Evolutionary conservation across 2,113 vertebrate genomes (phyloP).

Genomic region (Lycaon pictus): DNA sequence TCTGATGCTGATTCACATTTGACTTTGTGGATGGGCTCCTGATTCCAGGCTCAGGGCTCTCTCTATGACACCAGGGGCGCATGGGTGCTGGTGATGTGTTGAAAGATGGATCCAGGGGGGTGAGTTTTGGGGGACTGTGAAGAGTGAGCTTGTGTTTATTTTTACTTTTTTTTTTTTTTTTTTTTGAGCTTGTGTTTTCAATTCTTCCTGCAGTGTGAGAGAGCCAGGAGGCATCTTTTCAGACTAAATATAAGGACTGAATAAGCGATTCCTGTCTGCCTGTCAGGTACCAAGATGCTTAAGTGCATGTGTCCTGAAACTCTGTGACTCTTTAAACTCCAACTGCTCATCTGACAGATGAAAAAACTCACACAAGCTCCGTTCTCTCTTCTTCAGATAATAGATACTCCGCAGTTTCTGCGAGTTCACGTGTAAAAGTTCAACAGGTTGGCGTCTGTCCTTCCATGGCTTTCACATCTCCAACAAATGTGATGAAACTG

Average conservation of each 20-base stretch:
- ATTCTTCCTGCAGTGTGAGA: not conserved
- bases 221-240: not conserved
- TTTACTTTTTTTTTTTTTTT: too few species aligned
- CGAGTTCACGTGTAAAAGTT: not conserved
- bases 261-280: not conserved
- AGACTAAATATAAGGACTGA: not conserved
- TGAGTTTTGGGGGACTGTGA: not conserved
- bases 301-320: not conserved
- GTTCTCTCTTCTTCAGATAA: not conserved
- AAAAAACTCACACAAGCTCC: not conserved
- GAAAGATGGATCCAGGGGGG: not conserved
- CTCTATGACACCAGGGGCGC: not conserved
- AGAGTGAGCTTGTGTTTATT: not conserved
- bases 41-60: fast-evolving
- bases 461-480: not conserved
- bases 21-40: not conserved
- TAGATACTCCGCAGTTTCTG: not conserved
- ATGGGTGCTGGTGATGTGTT: not conserved
- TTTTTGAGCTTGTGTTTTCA: not conserved
- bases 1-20: fast-evolving
- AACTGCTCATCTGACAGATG: not conserved
- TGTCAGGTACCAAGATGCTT: not conserved
- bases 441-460: not conserved
- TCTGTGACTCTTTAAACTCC: not conserved
- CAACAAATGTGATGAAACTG: not conserved